A percentile compares a stretch with the other conserved stretches of the same genome.
These are phyloP conservation scores for Varanus komodoensis DNA, from an alignment of 2,113 vertebrate species.

Conservation along the genomic window DNA sequence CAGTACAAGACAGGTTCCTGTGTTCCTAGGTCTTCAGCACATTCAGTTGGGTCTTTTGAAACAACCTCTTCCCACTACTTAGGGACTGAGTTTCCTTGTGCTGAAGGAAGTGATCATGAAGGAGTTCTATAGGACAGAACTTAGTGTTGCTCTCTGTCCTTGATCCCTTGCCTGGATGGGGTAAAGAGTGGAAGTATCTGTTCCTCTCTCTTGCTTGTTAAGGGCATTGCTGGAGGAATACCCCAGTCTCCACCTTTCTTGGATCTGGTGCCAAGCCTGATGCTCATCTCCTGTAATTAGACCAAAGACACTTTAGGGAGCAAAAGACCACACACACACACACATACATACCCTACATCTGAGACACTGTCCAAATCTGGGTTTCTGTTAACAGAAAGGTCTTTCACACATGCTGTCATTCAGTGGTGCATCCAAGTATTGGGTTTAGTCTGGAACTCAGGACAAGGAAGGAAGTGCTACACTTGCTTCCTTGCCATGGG, in stretches of 20 bases:
- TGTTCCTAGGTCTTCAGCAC: not conserved
- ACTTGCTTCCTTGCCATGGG: not conserved
- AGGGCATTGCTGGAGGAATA: not conserved
- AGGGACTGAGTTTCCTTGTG: not conserved
- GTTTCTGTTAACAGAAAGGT: not conserved
- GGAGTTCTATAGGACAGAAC: not conserved
- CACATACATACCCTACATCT: not conserved
- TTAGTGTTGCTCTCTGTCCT: not conserved
- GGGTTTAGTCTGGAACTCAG: not conserved
- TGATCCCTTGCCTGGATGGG: not conserved
- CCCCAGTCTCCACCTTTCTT: not conserved
- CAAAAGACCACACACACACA: not conserved
- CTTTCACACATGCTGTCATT: not conserved
- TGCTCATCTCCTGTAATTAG: not conserved
- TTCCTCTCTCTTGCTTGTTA: not conserved
- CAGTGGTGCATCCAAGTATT: not conserved
- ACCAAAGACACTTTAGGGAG: not conserved
- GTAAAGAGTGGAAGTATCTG: too few relatives aligned
- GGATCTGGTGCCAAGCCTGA: not conserved
- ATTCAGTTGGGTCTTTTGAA: not conserved
- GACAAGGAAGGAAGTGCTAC: not conserved
- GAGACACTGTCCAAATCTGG: not conserved
- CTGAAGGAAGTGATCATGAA: not conserved
- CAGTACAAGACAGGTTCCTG: too few relatives aligned
- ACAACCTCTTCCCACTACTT: not conserved